Conservation (phyloP, 1,140 invertebrate genomes). For the Ips nitidus region DNA sequence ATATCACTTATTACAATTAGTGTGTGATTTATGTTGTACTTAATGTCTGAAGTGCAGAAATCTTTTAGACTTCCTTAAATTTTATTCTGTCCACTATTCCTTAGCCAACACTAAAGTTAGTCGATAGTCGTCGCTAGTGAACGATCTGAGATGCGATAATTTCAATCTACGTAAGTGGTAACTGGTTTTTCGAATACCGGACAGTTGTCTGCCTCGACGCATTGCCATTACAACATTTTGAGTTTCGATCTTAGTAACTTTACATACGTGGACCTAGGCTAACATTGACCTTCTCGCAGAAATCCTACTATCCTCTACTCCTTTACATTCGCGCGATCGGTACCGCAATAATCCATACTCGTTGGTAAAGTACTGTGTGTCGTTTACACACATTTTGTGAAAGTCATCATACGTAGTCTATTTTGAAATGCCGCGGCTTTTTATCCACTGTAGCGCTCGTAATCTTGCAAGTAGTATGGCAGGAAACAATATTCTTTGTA, state of each 20-base stretch:
- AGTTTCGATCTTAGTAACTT: not conserved
- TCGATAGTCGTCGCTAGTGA: too few species aligned
- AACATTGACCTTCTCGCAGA: slow-evolving; percentile 17
- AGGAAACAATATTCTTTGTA: slow-evolving; percentile 10
- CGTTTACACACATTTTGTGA: slow-evolving; percentile 30
- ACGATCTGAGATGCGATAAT: too few species aligned
- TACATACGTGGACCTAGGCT: slow-evolving; percentile 13
- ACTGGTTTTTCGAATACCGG: too few species aligned
- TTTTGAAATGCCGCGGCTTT: slow-evolving; percentile 30
- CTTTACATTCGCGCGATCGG: slow-evolving; percentile 2
- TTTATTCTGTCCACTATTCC: too few species aligned
- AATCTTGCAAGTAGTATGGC: slow-evolving; percentile 17
- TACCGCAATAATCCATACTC: slow-evolving; percentile 6
- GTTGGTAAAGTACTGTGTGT: slow-evolving; percentile 26
- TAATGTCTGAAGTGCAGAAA: too few species aligned
- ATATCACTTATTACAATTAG: too few species aligned
- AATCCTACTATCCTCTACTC: not conserved
- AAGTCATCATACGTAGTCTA: slow-evolving; percentile 34
- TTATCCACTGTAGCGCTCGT: slow-evolving; percentile 15
- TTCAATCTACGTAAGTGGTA: too few species aligned
- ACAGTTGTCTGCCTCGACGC: too few species aligned
- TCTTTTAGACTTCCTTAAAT: too few species aligned
- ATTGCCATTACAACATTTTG: too few species aligned
- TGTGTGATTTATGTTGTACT: too few species aligned
- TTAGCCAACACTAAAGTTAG: too few species aligned